Evolutionary conservation across 2,888 invertebrate genomes (phyloP).

Genomic region (Trissonchulus latispiculum): DNA sequence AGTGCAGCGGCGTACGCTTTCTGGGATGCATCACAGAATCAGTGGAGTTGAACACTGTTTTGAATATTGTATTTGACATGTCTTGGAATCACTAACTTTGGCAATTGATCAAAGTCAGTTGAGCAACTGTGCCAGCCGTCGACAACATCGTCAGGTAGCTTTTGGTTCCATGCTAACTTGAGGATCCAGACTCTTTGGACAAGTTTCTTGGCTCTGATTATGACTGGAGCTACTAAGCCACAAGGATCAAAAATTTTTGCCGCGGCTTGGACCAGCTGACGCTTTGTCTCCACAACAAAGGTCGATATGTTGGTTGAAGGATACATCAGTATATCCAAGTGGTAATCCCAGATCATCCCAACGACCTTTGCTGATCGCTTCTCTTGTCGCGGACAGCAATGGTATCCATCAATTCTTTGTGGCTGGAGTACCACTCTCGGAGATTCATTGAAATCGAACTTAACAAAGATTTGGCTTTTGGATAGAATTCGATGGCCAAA

Average conservation of each 20-base stretch:
- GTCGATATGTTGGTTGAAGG: background rate
- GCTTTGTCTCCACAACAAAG: background rate
- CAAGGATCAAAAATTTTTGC: slow-evolving; percentile 9
- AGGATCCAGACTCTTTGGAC: background rate
- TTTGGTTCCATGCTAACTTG: background rate
- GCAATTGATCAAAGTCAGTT: background rate
- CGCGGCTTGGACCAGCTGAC: background rate
- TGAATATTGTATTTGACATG: background rate
- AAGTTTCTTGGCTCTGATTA: background rate
- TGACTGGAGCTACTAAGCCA: background rate
- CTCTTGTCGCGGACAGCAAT: background rate
- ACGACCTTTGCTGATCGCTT: background rate
- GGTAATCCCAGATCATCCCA: slow-evolving; percentile 1
- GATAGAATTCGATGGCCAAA: slow-evolving; percentile 2
- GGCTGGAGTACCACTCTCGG: slow-evolving; percentile 10
- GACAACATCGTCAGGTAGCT: background rate
- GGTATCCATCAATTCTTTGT: background rate
- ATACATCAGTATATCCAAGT: background rate
- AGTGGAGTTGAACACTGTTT: background rate
- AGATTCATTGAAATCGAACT: slow-evolving; percentile 6
- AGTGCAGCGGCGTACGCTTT: background rate
- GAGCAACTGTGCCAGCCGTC: background rate
- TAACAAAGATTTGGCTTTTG: slow-evolving; percentile 2
- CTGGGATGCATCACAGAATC: background rate
- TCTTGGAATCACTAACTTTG: background rate